These are phyloP conservation scores for Loris lydekkerianus DNA, from an alignment of 2,797 vertebrate species.

Conservation along the genomic window DNA sequence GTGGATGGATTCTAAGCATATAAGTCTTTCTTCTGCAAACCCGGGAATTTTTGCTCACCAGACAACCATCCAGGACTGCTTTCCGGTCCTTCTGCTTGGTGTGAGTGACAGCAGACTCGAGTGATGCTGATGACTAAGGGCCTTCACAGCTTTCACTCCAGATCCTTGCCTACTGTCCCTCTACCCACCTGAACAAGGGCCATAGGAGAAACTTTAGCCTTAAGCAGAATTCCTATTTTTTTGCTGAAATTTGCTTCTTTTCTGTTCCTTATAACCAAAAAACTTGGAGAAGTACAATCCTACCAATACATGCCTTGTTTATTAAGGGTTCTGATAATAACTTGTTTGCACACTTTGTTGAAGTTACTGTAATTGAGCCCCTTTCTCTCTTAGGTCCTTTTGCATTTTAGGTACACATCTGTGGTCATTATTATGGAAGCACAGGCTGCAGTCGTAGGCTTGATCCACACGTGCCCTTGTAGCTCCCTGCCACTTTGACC, in stretches of 20 bases:
- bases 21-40: not conserved
- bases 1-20: not conserved
- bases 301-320: conserved; percentile 18
- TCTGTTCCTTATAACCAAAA: conserved; percentile 14
- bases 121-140: not conserved
- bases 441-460: not conserved
- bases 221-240: not conserved
- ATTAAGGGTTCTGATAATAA: not conserved
- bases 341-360: not conserved
- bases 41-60: conserved; percentile 10
- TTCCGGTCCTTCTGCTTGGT: not conserved
- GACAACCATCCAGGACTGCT: conserved; percentile 4
- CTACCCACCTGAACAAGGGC: not conserved
- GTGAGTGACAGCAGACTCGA: not conserved
- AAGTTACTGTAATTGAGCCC: not conserved
- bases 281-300: conserved; percentile 11
- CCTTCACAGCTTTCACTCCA: not conserved
- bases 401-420: not conserved
- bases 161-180: not conserved
- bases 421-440: not conserved
- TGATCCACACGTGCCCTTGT: not conserved
- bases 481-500: not conserved
- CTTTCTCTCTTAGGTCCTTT: not conserved
- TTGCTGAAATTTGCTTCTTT: conserved; percentile 1
- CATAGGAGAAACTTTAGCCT: not conserved